phyloP scores from a whole-genome alignment of 2,113 vertebrate species.

The Oncorhynchus masou region DNA sequence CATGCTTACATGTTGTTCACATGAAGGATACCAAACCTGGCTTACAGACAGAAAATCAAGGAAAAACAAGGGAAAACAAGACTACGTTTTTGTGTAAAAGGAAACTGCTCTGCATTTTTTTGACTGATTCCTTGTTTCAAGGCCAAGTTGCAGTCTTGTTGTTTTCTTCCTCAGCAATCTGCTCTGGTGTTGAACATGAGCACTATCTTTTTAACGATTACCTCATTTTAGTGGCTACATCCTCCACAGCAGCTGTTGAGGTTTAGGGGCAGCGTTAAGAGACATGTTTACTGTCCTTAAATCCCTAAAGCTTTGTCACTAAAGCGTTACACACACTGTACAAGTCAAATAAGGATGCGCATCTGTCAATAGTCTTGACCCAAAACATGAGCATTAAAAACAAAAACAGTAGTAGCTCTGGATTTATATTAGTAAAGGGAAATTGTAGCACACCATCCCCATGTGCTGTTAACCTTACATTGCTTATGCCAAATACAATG shows the following conservation, averaged over 20 bases:
- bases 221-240: slow-evolving; percentile 49
- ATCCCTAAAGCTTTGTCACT: slow-evolving; percentile 25
- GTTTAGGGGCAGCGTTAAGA: slow-evolving; percentile 63
- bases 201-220: slow-evolving; percentile 60
- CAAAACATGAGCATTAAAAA: not conserved
- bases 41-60: not conserved
- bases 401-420: not conserved
- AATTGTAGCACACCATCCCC: too few relatives aligned
- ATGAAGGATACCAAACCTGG: not conserved
- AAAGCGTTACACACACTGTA: slow-evolving; percentile 44
- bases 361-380: not conserved
- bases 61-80: not conserved
- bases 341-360: not conserved
- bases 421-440: too few relatives aligned
- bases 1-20: not conserved
- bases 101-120: not conserved
- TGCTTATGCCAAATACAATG: not conserved
- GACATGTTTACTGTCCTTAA: slow-evolving; percentile 57
- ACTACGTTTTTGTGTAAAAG: not conserved
- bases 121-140: not conserved
- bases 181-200: slow-evolving; percentile 54
- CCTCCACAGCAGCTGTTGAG: slow-evolving; percentile 62
- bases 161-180: slow-evolving; percentile 47
- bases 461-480: not conserved
- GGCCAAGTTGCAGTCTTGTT: not conserved